phyloP scores from a whole-genome alignment of 2,113 vertebrate genomes.

The Barnardius zonarius region DNA sequence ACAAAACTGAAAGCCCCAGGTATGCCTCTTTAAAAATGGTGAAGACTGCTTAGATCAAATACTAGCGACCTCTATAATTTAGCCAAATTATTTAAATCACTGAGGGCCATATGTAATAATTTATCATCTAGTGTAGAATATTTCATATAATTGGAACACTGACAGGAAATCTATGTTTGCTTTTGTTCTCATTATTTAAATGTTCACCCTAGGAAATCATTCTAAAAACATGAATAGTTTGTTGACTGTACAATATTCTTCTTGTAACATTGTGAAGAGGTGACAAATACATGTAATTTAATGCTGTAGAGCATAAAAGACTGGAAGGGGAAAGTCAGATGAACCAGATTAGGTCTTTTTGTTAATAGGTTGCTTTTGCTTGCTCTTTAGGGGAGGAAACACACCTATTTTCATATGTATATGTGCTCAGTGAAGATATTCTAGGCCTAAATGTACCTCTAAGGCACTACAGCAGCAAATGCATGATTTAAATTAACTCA shows the following conservation, averaged over 20 bases:
- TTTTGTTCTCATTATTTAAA: background rate
- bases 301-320: background rate
- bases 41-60: background rate
- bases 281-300: background rate
- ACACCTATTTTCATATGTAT: background rate
- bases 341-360: background rate
- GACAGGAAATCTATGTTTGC: background rate
- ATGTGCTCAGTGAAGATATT: background rate
- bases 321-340: background rate
- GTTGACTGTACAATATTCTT: background rate
- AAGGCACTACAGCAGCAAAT: background rate
- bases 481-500: conserved; percentile 10
- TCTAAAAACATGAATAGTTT: background rate
- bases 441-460: background rate
- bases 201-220: background rate
- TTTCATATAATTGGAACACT: background rate
- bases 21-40: background rate
- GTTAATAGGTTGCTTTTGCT: background rate
- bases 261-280: background rate
- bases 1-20: background rate
- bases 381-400: background rate
- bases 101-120: background rate
- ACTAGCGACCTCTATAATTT: background rate
- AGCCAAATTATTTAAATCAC: background rate
- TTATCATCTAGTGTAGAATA: background rate